Evolutionary conservation across 2,888 invertebrate species (phyloP).

Genomic region (Papilio gigon): DNA sequence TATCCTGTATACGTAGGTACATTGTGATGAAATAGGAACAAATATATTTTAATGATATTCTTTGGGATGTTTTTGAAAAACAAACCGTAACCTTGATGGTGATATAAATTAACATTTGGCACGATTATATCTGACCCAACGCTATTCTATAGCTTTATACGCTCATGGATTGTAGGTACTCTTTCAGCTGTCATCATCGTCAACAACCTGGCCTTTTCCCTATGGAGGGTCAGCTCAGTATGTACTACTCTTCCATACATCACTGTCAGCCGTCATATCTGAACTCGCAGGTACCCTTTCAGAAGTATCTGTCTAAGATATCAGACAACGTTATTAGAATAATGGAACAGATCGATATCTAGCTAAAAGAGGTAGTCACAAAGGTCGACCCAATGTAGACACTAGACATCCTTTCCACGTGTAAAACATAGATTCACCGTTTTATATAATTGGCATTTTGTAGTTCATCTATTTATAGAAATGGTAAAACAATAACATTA

Average conservation of each 20-base stretch:
- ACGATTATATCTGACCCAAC: background rate
- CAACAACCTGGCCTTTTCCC: too few relatives aligned
- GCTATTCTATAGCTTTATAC: too few relatives aligned
- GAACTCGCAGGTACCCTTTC: background rate
- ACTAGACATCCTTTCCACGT: background rate
- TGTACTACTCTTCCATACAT: too few relatives aligned
- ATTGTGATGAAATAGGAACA: background rate
- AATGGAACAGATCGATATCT: conserved; percentile 1
- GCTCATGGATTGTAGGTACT: too few relatives aligned
- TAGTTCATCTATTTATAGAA: conserved; percentile 6
- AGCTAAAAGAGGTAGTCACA: background rate
- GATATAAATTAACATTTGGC: background rate
- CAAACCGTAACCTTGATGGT: conserved; percentile 3
- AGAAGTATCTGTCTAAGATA: background rate
- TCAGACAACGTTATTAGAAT: background rate
- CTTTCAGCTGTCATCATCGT: too few relatives aligned
- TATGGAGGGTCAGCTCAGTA: too few relatives aligned
- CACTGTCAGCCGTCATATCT: too few relatives aligned
- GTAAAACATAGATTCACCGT: too few relatives aligned
- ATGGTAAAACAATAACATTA: background rate
- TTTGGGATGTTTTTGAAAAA: background rate
- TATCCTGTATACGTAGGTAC: background rate
- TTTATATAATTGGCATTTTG: background rate
- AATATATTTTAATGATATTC: conserved; percentile 9
- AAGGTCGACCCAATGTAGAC: background rate